Evolutionary conservation across 64 coral and sea anemone species (phyloP).

Genomic region (Pocillopora verrucosa): DNA sequence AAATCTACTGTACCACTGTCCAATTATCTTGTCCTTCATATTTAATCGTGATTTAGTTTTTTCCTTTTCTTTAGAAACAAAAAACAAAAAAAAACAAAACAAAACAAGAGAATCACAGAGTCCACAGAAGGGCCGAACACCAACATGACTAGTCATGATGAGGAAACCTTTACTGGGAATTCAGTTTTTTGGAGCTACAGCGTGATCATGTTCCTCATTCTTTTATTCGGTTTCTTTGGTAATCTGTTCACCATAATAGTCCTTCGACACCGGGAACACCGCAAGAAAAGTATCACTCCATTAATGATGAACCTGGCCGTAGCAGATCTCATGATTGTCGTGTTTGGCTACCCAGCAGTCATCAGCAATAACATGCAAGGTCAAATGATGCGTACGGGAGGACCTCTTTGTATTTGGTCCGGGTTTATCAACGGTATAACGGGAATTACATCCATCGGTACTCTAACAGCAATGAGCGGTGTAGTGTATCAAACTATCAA

Average conservation of each 20-base stretch:
- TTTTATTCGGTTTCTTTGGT: conserved; percentile 39
- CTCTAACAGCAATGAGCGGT: conserved; percentile 46
- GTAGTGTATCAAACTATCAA: conserved; percentile 9
- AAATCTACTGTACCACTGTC: too few species aligned
- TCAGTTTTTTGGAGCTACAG: not conserved
- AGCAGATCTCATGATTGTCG: conserved; percentile 52
- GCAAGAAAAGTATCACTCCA: conserved; percentile 29
- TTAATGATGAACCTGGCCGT: conserved; percentile 53
- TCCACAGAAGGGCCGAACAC: not conserved
- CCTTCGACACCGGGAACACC: conserved; percentile 34
- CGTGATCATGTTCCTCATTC: conserved; percentile 34
- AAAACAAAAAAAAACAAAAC: too few species aligned
- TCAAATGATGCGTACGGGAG: not conserved
- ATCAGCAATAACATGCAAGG: conserved; percentile 27
- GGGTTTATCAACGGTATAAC: conserved; percentile 37
- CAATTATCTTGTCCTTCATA: too few species aligned
- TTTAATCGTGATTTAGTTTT: too few species aligned
- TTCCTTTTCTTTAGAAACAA: too few species aligned
- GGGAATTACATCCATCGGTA: conserved; percentile 52
- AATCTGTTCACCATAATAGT: conserved; percentile 39
- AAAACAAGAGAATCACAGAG: too few species aligned
- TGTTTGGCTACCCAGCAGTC: conserved; percentile 43
- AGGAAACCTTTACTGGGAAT: not conserved
- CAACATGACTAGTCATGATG: not conserved
- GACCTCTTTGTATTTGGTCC: conserved; percentile 29